Conservation (phyloP, 2,797 vertebrate species). For the Helicolenus hilgendorfi region DNA sequence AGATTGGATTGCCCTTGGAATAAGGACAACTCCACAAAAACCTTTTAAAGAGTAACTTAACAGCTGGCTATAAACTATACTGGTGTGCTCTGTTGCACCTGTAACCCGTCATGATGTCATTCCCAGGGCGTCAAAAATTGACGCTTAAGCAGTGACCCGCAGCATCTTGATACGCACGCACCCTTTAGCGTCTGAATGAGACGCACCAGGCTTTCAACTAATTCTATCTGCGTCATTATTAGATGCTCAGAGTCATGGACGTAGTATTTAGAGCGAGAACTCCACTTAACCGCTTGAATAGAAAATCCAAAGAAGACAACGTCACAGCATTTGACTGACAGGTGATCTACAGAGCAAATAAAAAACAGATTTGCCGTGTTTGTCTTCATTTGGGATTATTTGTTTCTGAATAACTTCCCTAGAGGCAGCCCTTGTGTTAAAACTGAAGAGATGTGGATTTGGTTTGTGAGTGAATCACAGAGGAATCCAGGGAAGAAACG, state of each 20-base stretch:
- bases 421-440: neutral
- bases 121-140: no score
- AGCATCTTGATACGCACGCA: no score
- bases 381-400: neutral
- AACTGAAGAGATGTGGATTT: neutral
- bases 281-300: neutral
- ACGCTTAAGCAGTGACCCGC: fast-evolving
- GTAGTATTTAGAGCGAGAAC: no score
- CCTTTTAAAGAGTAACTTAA: neutral
- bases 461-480: neutral
- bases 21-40: neutral
- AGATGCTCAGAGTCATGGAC: no score
- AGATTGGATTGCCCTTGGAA: neutral
- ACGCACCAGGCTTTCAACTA: no score
- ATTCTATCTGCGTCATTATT: no score
- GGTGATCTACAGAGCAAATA: neutral
- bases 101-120: no score
- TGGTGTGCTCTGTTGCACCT: no score
- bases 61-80: neutral
- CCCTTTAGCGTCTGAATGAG: no score
- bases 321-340: neutral
- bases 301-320: neutral
- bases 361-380: neutral
- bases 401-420: neutral
- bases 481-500: slow-evolving; percentile 9